Percentiles rank a stretch among this genome's conserved stretches.
Evolutionary conservation across 2,113 vertebrate genomes (phyloP).

Genomic region (Trogon surrucura): DNA sequence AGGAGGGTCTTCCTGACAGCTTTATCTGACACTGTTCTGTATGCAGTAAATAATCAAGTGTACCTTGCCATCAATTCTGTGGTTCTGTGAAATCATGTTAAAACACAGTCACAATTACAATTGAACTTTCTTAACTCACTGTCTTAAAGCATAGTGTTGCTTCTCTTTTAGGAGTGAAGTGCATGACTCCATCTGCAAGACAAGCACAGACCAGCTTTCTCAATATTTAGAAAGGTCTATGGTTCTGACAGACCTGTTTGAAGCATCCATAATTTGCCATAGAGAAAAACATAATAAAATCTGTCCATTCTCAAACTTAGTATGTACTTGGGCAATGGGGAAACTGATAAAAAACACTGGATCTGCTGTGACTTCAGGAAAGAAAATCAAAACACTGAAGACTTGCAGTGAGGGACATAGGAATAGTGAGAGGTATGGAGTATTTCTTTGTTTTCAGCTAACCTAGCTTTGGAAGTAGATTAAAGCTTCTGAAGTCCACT

Average conservation of each 20-base stretch:
- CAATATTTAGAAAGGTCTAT: neutral
- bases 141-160: neutral
- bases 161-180: neutral
- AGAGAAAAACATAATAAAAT: neutral
- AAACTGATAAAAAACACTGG: neutral
- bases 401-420: neutral
- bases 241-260: neutral
- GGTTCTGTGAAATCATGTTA: neutral
- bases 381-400: neutral
- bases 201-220: neutral
- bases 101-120: neutral
- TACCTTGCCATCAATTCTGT: neutral
- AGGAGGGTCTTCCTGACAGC: too few species aligned
- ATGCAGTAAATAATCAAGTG: neutral
- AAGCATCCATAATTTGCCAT: neutral
- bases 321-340: rapidly evolving
- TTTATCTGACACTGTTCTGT: neutral
- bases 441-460: neutral
- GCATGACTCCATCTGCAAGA: too few species aligned
- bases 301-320: neutral
- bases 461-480: neutral
- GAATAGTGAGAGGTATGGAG: neutral
- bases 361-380: neutral
- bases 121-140: neutral
- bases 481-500: neutral